Evolutionary conservation across 2,113 vertebrate genomes (phyloP).

Genomic region (Poeciliopsis retropinna): DNA sequence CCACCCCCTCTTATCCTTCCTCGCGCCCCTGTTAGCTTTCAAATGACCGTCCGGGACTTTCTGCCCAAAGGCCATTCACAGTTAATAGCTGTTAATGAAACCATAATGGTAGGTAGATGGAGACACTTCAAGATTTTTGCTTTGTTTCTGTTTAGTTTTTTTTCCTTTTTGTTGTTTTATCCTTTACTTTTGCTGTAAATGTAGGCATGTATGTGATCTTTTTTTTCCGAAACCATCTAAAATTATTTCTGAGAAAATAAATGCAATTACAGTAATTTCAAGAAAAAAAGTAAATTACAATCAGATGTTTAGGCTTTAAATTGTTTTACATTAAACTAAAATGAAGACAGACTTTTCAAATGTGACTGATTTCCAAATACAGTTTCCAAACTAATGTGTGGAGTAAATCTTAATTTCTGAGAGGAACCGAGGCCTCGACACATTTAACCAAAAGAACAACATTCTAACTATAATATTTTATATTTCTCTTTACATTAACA

Average conservation of each 20-base stretch:
- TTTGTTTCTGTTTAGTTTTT: conserved; percentile 25
- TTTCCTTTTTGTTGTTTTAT: conserved; percentile 42
- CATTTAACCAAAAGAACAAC: conserved; percentile 69
- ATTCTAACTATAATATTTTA: conserved; percentile 71
- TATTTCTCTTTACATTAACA: conserved; percentile 59
- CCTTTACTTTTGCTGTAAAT: conserved; percentile 26
- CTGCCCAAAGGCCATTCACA: conserved; percentile 79
- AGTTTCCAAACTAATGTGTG: conserved; percentile 15
- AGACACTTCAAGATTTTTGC: conserved; percentile 54
- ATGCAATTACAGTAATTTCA: neutral
- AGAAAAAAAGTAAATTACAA: neutral
- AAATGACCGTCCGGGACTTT: conserved; percentile 74
- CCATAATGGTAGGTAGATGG: conserved; percentile 48
- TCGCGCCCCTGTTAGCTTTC: conserved; percentile 52
- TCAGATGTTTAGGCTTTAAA: conserved; percentile 2
- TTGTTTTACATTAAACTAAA: conserved; percentile 4
- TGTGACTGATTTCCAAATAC: conserved; percentile 24
- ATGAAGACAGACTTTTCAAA: conserved; percentile 11
- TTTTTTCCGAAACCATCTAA: neutral
- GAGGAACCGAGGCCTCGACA: conserved; percentile 43
- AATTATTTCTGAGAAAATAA: conserved; percentile 3
- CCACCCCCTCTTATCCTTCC: conserved; percentile 1
- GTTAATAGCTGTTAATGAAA: conserved; percentile 79
- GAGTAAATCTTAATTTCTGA: conserved; percentile 46
- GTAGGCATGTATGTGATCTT: conserved; percentile 1